Conservation (phyloP, 1,140 invertebrate genomes). For the Pachypsylla venusta region DNA sequence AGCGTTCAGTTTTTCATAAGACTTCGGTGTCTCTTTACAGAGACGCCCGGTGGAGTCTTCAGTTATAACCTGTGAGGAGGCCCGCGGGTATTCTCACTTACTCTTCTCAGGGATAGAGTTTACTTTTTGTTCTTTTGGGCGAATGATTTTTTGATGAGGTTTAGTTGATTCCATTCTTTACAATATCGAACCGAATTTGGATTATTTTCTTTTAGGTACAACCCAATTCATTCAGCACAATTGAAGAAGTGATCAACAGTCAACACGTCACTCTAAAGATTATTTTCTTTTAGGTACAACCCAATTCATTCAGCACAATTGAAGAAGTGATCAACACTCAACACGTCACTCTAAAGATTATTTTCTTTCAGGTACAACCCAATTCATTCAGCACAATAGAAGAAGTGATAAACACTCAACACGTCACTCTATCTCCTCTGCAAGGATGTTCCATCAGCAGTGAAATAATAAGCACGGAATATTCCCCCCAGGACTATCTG, state of each 20-base stretch:
- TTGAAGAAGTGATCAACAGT: neutral
- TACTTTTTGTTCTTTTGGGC: too few species aligned
- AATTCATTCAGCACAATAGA: constrained; percentile 5
- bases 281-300: too few species aligned
- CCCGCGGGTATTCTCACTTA: too few species aligned
- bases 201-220: too few species aligned
- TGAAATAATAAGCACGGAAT: neutral
- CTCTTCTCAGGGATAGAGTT: too few species aligned
- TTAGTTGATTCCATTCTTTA: too few species aligned
- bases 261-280: neutral
- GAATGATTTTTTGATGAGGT: too few species aligned
- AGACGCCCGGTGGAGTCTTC: too few species aligned
- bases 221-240: constrained; percentile 1
- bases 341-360: neutral
- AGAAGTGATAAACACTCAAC: neutral
- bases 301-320: constrained; percentile 2
- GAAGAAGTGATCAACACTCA: neutral
- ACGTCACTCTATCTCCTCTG: neutral
- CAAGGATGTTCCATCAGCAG: neutral
- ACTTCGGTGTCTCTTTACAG: too few species aligned
- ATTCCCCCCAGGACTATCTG: neutral
- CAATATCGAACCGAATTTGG: too few species aligned
- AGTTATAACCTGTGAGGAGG: too few species aligned
- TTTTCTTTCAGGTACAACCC: neutral
- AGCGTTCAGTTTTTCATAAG: too few species aligned